Evolutionary conservation across 2,888 invertebrate genomes (phyloP), one percentile per base, ranked within the genome.

Genomic region (Oxyteleia sp.): DNA sequence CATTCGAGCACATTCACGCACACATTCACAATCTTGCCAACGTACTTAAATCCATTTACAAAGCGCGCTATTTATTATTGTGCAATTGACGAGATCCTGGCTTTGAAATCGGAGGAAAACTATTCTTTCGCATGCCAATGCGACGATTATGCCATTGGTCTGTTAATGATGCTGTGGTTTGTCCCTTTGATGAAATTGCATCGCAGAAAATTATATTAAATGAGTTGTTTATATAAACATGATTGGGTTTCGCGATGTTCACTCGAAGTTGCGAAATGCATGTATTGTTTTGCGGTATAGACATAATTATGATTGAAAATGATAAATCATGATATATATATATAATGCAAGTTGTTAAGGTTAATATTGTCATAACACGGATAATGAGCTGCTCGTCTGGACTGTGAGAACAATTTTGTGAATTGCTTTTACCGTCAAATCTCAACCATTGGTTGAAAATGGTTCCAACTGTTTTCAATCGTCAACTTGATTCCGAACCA

Each of bases 51-150:
- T 55, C 41, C 71, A 64, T 79, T 72, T 49, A 57, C 71, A 57
- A 38, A 38, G 26, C 35, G 38, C 57, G 35, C 57, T 72, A 55
- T 72, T 66, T 55, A 66, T 72, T 80, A 57, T 72, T 80, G 72
- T n/a, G 72, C 80, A 80, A 80, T 59, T 66, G 72, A 29, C 38
- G 38, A 63, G 79, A 64, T 79, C 57, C 71, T 64, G 64, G 71
- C 71, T 72, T 69, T 72, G 71, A 57, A 79, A 71, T 35, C 43
- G 35, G 5, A n/a, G 55, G 38, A 71, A 78, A 53, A 63, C 20
- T 38, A 23, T 53, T 78, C 38, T n/a, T 76, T 59, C 43, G 63
- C 53, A 45, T 16, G 47, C 69, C 63, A 53, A 64, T 45, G 57
- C 55, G 35, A 32, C 57, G 63, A 74, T 74, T 74, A 53, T 74